These are phyloP conservation scores for Xanthorhoe designata DNA, from an alignment of 2,888 invertebrate genomes.

Conservation along the genomic window DNA sequence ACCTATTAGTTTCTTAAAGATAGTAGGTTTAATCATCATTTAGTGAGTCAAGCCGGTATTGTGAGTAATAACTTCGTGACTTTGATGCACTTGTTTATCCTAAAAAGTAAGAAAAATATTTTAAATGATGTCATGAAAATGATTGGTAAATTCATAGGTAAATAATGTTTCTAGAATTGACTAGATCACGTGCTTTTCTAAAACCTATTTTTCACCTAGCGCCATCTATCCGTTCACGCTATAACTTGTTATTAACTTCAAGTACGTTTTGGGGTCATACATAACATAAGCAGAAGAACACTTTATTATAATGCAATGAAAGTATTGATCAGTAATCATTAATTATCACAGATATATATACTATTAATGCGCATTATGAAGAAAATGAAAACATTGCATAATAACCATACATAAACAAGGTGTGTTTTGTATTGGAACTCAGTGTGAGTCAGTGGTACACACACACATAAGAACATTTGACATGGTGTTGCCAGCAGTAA, in stretches of 20 bases:
- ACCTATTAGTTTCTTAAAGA: too few relatives aligned
- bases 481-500: conserved; percentile 29
- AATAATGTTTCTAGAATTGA: conserved; percentile 1
- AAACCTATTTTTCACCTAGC: conserved; percentile 1
- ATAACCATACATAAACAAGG: conserved; percentile 33
- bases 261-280: neutral
- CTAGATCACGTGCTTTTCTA: neutral
- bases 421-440: conserved; percentile 36
- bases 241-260: neutral
- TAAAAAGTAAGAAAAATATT: neutral
- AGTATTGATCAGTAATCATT: too few relatives aligned
- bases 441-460: conserved; percentile 40
- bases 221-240: conserved; percentile 16
- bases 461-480: conserved; percentile 25
- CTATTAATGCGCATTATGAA: conserved; percentile 11
- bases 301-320: neutral
- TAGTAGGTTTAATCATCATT: too few relatives aligned
- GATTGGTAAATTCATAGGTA: neutral
- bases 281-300: neutral
- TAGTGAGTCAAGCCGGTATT: too few relatives aligned
- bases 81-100: too few relatives aligned
- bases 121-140: neutral
- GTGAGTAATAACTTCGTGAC: neutral
- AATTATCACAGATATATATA: too few relatives aligned
- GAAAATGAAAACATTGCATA: conserved; percentile 44